Conservation (phyloP, 2,797 vertebrate species). For the Esox lucius region DNA sequence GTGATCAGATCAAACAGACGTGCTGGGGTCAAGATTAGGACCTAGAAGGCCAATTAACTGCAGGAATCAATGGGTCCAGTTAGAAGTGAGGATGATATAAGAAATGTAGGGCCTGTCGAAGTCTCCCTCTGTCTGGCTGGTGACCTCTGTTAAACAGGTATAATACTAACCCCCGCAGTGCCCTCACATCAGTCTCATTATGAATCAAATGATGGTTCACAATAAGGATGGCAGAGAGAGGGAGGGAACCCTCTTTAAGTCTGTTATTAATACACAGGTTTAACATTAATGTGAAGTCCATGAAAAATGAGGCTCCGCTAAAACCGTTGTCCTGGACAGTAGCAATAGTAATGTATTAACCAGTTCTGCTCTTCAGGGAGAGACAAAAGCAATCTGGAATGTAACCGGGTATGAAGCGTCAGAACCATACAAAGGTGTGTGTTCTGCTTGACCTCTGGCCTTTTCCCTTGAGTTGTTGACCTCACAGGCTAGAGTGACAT, state of each 20-base stretch:
- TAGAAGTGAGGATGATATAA: constrained; percentile 33
- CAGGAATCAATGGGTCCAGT: constrained; percentile 19
- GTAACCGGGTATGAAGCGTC: neutral
- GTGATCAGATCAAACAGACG: too few relatives aligned
- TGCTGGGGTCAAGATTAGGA: too few relatives aligned
- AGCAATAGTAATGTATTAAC: neutral
- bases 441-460: neutral
- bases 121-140: constrained; percentile 7
- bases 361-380: neutral
- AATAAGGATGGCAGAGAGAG: neutral
- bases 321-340: neutral
- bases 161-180: too few relatives aligned
- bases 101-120: constrained; percentile 6
- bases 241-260: too few relatives aligned
- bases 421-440: neutral
- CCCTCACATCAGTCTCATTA: constrained; percentile 29
- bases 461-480: constrained; percentile 1
- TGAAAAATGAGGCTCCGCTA: neutral
- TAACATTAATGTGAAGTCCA: neutral
- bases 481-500: neutral
- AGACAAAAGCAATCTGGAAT: neutral
- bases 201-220: constrained; percentile 3
- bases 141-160: constrained; percentile 17
- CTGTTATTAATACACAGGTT: neutral
- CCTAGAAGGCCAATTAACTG: neutral